Evolutionary conservation across 2,888 invertebrate species (phyloP), one percentile per base, ranked within the genome.

Genomic region (Thymelicus acteon): DNA sequence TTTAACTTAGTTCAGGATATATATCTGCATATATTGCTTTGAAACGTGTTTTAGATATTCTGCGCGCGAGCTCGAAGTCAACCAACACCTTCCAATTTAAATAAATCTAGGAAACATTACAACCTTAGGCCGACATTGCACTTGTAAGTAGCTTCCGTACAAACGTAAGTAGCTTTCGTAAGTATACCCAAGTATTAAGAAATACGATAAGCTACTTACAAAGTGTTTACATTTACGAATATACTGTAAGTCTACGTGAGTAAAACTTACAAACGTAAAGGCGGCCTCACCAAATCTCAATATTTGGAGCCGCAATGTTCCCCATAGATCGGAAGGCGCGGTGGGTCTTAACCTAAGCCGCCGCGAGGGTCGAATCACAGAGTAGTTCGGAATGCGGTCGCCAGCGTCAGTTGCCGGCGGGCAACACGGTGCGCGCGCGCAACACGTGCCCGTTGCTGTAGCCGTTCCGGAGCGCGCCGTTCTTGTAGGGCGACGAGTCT

Each of bases 401-500:
- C 15, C 48, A 10, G 58, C 7, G 76, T 74, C 61, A 57, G 52
- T 52, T 62, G 47, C 61, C 68, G 44, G 62, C 67, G 24, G 44
- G 60, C 62, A 61, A 52, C 58, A 65, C 76, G 77, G 65, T 88
- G 74, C 93, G 91, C 60, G 75, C 79, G 70, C 76, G 80, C 64
- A 79, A 81, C 73, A 76, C 82, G 82, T 87, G 89, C 0, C 90
- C 91, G 83, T 90, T 90, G 80, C 83, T 89, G 85, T 78, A 89
- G 0, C 92, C 92, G 81, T 91, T 92, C 83, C 87, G 90, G 62
- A 86, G 52, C 1, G 84, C 63, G 39, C 91, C 92, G 78, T 89
- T 91, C 80, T 85, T 89, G 88, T 89, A 90, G 64, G 73, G 60
- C 7, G 71, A 72, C 72, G 88, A 78, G 44, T 44, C 44, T 72